Conservation (phyloP, 2,888 invertebrate species). For the Drosophila leonis region DNA sequence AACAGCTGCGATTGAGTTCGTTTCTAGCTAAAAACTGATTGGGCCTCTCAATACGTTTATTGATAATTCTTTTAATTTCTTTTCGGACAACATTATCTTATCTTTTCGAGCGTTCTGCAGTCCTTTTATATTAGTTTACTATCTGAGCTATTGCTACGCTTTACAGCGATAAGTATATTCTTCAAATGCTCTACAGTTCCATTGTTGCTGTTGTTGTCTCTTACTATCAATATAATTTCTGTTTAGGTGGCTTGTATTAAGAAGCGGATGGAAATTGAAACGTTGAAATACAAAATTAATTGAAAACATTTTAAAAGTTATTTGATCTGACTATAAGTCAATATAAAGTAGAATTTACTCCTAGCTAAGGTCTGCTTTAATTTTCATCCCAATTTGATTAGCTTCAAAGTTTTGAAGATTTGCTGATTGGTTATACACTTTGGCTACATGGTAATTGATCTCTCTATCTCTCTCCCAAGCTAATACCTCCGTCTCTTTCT, state of each 20-base stretch:
- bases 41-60: neutral
- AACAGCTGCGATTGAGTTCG: neutral
- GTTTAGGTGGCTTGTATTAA: neutral
- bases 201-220: neutral
- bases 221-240: neutral
- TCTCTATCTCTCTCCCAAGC: neutral
- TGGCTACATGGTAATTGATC: conserved; percentile 43
- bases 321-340: neutral
- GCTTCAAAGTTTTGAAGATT: conserved; percentile 25
- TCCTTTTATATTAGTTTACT: conserved; percentile 27
- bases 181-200: conserved; percentile 10
- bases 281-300: too few relatives aligned
- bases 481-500: neutral
- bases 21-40: conserved; percentile 4
- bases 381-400: neutral
- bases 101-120: conserved; percentile 13
- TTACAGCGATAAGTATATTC: conserved; percentile 30
- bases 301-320: neutral
- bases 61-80: conserved; percentile 11
- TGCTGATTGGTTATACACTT: conserved; percentile 33
- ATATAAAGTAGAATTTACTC: neutral
- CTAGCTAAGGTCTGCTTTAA: neutral
- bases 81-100: conserved; percentile 38
- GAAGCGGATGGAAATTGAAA: neutral
- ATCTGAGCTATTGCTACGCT: conserved; percentile 12